phyloP scores from a whole-genome alignment of 2,888 invertebrate genomes.

The Nephrotoma flavescens region DNA sequence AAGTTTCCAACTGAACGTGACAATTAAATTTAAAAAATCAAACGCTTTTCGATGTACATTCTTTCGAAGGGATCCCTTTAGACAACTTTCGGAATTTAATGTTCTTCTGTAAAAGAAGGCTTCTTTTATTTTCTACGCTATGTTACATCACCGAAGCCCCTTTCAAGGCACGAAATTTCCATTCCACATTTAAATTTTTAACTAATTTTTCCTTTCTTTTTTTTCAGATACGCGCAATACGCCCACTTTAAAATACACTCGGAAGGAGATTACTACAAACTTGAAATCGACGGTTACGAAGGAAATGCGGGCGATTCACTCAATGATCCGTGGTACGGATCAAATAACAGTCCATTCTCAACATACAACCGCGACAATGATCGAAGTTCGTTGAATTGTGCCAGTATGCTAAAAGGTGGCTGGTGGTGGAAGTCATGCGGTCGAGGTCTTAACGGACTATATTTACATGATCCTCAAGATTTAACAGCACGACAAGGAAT shows the following conservation, averaged over 20 bases:
- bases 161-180: not conserved
- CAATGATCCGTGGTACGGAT: conserved; percentile 89
- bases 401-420: conserved; percentile 84
- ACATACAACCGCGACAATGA: conserved; percentile 88
- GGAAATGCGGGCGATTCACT: conserved; percentile 83
- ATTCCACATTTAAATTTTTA: not conserved
- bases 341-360: conserved; percentile 85
- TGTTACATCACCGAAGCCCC: too few relatives aligned
- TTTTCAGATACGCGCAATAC: conserved; percentile 69
- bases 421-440: conserved; percentile 96
- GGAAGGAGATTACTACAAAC: conserved; percentile 79
- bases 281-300: conserved; percentile 84
- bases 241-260: conserved; percentile 86
- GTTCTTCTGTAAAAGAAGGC: too few relatives aligned
- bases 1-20: too few relatives aligned
- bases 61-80: too few relatives aligned
- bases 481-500: conserved; percentile 82
- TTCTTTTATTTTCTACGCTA: too few relatives aligned
- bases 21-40: too few relatives aligned
- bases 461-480: conserved; percentile 80
- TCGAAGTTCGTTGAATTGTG: conserved; percentile 78
- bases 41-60: too few relatives aligned
- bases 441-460: conserved; percentile 75
- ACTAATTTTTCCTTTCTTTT: conserved; percentile 6
- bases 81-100: not conserved